Evolutionary conservation across 2,888 invertebrate genomes (phyloP), one percentile per base, ranked within the genome.

Genomic region (Nesidiocoris tenuis): DNA sequence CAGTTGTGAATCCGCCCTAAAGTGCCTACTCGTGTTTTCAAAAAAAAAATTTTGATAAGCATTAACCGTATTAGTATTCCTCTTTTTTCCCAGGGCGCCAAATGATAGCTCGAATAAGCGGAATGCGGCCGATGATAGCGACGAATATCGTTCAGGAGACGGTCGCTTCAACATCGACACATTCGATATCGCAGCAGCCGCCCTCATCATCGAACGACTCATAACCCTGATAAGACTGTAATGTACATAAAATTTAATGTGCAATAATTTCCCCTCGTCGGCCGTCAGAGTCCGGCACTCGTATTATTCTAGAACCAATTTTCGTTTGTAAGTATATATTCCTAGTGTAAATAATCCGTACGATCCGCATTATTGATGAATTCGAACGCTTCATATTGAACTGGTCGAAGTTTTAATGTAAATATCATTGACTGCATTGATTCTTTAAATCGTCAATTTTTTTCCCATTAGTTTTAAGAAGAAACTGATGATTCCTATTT

Each of bases 51-150:
- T n/a, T n/a, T n/a, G n/a, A n/a, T n/a, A n/a, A n/a, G n/a, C n/a
- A n/a, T n/a, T n/a, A n/a, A n/a, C n/a, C n/a, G n/a, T n/a, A n/a
- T n/a, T n/a, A n/a, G n/a, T n/a, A n/a, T n/a, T n/a, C n/a, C n/a
- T n/a, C n/a, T n/a, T n/a, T n/a, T n/a, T n/a, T n/a, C 66, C 9
- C 72, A 81, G 82, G 81, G 24, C 80, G 82, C 23, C 86, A 85
- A 81, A 84, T 86, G 39, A 86, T 85, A 81, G 86, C 86, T 1
- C 81, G 86, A 76, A 85, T 86, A 23, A 80, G 79, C 18, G 77
- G 74, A 17, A 78, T 80, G 24, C 75, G 81, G 22, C 81, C 80
- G 0, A 79, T 80, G 16, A 77, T 80, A 12, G 77, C 79, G 25
- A 72, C 77, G 12, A 79, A 78, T 61, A 76, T 79, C 61, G 77